Conservation (phyloP, 2,888 invertebrate species). For the Torymus texanus region DNA sequence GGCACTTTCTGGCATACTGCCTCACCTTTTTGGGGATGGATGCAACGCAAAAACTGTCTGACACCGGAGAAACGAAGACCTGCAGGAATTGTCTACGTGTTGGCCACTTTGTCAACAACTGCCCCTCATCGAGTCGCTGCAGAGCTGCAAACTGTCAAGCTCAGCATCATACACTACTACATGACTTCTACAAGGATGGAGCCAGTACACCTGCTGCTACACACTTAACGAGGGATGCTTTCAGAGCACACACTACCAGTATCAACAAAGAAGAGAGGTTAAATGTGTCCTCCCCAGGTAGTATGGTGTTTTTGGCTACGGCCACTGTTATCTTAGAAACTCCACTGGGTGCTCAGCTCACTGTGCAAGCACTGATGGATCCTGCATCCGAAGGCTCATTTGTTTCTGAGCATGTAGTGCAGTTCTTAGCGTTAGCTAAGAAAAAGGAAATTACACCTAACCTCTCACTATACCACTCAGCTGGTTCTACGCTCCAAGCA, state of each 20-base stretch:
- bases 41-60: neutral
- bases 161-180: neutral
- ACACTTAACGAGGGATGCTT: too few species aligned
- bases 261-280: neutral
- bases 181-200: too few species aligned
- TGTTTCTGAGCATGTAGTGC: neutral
- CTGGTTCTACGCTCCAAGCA: neutral
- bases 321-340: neutral
- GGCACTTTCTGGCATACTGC: neutral
- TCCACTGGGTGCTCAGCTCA: too few species aligned
- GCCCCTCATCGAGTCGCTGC: neutral
- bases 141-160: neutral
- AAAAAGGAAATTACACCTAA: neutral
- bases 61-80: neutral
- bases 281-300: neutral
- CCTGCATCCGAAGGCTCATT: neutral
- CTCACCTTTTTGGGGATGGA: neutral
- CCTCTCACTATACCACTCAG: too few species aligned
- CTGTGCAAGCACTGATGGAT: neutral
- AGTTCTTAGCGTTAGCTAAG: neutral
- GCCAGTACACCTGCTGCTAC: too few species aligned
- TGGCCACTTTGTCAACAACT: neutral
- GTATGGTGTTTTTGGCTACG: neutral
- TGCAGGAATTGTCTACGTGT: neutral
- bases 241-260: neutral